phyloP scores from a whole-genome alignment of 2,888 invertebrate species.

The Theristus sp. region DNA sequence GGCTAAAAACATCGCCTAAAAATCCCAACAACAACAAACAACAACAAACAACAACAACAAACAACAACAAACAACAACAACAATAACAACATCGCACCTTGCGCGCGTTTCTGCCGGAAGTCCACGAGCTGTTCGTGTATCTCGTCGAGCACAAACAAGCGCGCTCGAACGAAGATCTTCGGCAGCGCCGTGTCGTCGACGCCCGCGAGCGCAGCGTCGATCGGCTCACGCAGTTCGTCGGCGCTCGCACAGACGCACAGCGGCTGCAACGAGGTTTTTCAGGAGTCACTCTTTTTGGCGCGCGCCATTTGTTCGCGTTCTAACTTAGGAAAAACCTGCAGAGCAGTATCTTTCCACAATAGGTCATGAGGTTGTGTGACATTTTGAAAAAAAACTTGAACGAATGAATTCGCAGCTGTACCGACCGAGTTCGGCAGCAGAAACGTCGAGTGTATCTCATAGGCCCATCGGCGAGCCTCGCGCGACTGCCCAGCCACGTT shows the following conservation, averaged over 20 bases:
- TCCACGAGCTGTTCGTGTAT: constrained; percentile 54
- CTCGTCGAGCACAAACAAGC: constrained; percentile 61
- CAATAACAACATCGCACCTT: too few species aligned
- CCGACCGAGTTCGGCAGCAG: constrained; percentile 42
- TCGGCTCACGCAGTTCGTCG: neutral
- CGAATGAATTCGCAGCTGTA: neutral
- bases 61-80: neutral
- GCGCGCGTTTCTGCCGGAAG: constrained; percentile 67
- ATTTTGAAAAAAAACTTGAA: too few species aligned
- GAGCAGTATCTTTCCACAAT: too few species aligned
- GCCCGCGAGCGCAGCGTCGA: neutral
- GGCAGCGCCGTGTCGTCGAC: constrained; percentile 26
- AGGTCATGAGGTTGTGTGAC: neutral
- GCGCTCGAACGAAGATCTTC: constrained; percentile 63
- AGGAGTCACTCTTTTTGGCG: too few species aligned
- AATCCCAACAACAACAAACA: too few species aligned
- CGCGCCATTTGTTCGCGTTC: too few species aligned
- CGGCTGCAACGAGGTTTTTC: neutral
- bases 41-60: neutral
- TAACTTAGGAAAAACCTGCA: too few species aligned
- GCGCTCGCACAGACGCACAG: neutral
- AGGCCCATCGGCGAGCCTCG: constrained; percentile 93
- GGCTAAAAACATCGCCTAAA: too few species aligned
- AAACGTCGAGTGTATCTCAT: constrained; percentile 93
- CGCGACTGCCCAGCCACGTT: constrained; percentile 46